These are phyloP conservation scores for Acanthosepion lycidas DNA, from an alignment of 2,888 invertebrate genomes.

Conservation along the genomic window DNA sequence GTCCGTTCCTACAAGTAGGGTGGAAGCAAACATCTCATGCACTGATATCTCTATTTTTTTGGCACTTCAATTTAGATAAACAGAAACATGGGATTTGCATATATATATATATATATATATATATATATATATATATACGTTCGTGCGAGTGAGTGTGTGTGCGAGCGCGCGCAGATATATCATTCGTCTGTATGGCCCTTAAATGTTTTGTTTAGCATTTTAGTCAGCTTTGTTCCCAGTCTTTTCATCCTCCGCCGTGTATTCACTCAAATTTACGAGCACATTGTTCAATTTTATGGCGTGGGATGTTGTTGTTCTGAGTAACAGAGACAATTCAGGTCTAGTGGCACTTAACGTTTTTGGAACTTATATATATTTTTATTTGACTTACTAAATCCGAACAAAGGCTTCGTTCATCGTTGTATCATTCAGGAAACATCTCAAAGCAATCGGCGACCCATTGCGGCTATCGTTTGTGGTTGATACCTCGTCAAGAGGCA, in stretches of 20 bases:
- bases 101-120: too few relatives aligned
- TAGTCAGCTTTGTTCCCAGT: background rate
- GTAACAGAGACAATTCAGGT: background rate
- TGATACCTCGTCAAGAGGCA: background rate
- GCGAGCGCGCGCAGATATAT: too few relatives aligned
- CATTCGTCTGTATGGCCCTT: background rate
- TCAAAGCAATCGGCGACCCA: background rate
- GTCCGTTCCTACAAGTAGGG: too few relatives aligned
- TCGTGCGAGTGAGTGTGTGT: too few relatives aligned
- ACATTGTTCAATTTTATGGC: slow-evolving; percentile 6
- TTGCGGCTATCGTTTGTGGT: background rate
- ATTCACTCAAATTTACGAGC: background rate
- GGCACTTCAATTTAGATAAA: too few relatives aligned
- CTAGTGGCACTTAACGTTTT: slow-evolving; percentile 10
- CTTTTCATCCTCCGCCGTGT: background rate
- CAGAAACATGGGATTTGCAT: too few relatives aligned
- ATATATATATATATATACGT: too few relatives aligned
- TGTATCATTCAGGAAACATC: background rate
- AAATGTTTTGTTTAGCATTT: slow-evolving; percentile 2
- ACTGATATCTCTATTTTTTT: too few relatives aligned
- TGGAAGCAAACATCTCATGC: too few relatives aligned
- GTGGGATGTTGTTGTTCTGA: background rate
- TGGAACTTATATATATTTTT: background rate
- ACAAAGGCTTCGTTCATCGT: slow-evolving; percentile 8
- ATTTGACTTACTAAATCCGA: background rate